Percentiles rank a stretch among this genome's conserved stretches.
These are phyloP conservation scores for Amphipoea oculea DNA, from an alignment of 2,888 invertebrate genomes.

Conservation along the genomic window DNA sequence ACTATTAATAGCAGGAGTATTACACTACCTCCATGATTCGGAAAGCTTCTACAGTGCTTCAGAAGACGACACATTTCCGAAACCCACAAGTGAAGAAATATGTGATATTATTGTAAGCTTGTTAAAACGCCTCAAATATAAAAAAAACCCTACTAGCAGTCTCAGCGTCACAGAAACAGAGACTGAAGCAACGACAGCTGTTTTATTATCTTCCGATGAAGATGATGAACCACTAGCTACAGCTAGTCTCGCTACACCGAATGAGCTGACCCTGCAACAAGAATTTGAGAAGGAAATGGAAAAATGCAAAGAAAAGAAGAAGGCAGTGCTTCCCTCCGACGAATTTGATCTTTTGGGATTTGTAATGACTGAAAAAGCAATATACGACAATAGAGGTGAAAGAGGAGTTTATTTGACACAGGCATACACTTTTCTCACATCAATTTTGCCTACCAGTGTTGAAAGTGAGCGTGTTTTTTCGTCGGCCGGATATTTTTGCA, in stretches of 20 bases:
- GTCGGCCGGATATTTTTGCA: neutral
- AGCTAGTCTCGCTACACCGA: conserved; percentile 2
- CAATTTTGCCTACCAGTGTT: conserved; percentile 11
- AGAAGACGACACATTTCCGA: neutral
- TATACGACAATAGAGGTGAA: conserved; percentile 39
- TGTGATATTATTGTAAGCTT: conserved; percentile 5
- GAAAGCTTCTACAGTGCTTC: conserved; percentile 21
- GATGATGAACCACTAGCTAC: conserved; percentile 6
- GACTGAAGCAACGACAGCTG: conserved; percentile 4
- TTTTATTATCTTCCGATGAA: neutral
- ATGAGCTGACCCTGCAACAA: conserved; percentile 1
- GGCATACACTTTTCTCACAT: conserved; percentile 32
- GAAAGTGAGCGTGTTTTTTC: conserved; percentile 3
- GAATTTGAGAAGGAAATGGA: conserved; percentile 12
- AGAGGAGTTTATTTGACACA: conserved; percentile 46
- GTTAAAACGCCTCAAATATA: conserved; percentile 9
- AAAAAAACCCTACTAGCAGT: neutral
- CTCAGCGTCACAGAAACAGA: conserved; percentile 1
- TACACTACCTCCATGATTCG: conserved; percentile 38
- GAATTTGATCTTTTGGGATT: conserved; percentile 4
- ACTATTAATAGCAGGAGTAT: conserved; percentile 33
- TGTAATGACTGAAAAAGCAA: conserved; percentile 41
- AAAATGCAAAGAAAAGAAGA: conserved; percentile 5
- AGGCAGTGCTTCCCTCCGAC: neutral
- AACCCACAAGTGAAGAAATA: conserved; percentile 9